phyloP scores from a whole-genome alignment of 2,888 invertebrate genomes.

The Dyspetes luteomarginatus region DNA sequence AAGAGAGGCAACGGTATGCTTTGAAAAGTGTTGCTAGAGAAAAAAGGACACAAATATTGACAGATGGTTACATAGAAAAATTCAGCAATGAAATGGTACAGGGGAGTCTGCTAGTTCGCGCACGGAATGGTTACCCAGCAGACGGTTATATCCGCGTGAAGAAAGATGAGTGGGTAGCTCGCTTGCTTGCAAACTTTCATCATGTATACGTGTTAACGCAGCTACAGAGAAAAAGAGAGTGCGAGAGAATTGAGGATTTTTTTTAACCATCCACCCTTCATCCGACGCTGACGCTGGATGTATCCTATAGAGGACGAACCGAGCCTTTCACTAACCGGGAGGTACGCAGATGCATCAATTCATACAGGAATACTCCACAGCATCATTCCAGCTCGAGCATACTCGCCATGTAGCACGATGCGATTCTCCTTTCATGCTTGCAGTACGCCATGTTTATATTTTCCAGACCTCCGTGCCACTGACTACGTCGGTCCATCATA shows the following conservation, averaged over 20 bases:
- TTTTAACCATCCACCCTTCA: neutral
- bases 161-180: conserved; percentile 26
- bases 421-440: neutral
- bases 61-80: conserved; percentile 27
- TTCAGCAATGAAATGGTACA: neutral
- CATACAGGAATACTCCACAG: conserved; percentile 18
- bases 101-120: conserved; percentile 12
- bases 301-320: conserved; percentile 7
- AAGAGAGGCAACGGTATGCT: neutral
- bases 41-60: conserved; percentile 3
- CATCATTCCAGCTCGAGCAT: conserved; percentile 1
- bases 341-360: conserved; percentile 35
- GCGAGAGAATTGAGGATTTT: neutral
- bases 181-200: neutral
- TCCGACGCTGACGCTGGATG: conserved; percentile 5
- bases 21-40: neutral
- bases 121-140: conserved; percentile 2
- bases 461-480: neutral
- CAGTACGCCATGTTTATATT: conserved; percentile 5
- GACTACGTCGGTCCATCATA: neutral
- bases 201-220: conserved; percentile 18
- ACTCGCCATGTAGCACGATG: neutral
- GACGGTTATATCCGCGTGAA: conserved; percentile 28
- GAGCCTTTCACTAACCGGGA: conserved; percentile 31
- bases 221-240: neutral